Evolutionary conservation across 2,888 invertebrate species (phyloP), one percentile per base, ranked within the genome.

Genomic region (Tribolium freemani): DNA sequence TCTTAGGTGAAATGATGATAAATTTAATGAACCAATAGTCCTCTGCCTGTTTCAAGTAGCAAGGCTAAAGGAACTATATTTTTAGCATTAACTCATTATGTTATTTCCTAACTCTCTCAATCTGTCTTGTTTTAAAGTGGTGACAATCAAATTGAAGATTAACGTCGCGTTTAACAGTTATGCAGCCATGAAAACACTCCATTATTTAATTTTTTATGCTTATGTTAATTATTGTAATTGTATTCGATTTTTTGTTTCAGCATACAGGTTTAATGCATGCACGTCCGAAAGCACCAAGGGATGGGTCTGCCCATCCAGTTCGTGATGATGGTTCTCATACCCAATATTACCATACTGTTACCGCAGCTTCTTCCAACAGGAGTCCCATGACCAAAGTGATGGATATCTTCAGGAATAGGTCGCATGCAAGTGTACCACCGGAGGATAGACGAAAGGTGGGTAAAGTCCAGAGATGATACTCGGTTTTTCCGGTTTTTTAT

Each of bases 301-400:
- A 93, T 81, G 93, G 93, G 8, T 93, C 93, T 0, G 93, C 93
- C 0, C 93, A 93, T 88, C 91, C 90, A 2, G 92, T 86, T 84
- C 90, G 76, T 51, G 87, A 86, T 77, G 92, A 92, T 56, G 91
- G 91, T 79, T 86, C 86, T 6, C 84, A 86, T 74, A 86, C 86
- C 30, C 87, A 92, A 90, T 93, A 93, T 85, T 93, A 93, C 83
- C 93, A 93, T 83, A 93, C 93, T 38, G 90, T 93, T 73, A 92
- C 92, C 3, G 92, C 90, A 3, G 84, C 86, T 20, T 91, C 93
- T 0, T 90, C 91, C 78, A 88, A 87, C 77, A 87, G 90, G 77
- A 93, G 94, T 80, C 94, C 96, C 1, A 95, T 96, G 89, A 93
- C 94, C 76, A 96, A 96, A 89, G 95, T 96, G 58, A 96, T 96